phyloP scores from a whole-genome alignment of 2,888 invertebrate species.

The Mimas tiliae region DNA sequence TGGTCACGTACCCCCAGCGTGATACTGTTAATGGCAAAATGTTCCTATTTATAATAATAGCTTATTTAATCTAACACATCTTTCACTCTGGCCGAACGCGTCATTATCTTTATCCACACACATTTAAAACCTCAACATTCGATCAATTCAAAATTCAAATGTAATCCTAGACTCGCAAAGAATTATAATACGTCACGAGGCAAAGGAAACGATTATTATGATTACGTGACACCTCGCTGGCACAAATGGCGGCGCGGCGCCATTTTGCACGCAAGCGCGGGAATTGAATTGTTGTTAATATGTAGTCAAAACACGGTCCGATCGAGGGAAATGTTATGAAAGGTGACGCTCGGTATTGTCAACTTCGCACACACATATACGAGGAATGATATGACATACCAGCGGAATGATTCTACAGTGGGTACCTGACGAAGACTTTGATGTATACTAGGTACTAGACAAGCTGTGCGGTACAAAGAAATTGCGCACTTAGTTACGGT shows the following conservation, averaged over 20 bases:
- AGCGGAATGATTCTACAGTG: neutral
- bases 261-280: constrained; percentile 7
- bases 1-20: too few relatives aligned
- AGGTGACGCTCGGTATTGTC: constrained; percentile 11
- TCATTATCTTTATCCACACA: neutral
- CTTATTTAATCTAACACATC: too few relatives aligned
- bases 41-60: too few relatives aligned
- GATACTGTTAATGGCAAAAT: too few relatives aligned
- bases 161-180: neutral
- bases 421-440: too few relatives aligned
- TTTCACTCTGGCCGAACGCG: neutral
- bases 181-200: constrained; percentile 11
- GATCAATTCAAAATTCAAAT: constrained; percentile 1
- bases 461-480: too few relatives aligned
- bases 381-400: neutral
- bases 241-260: neutral
- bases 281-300: constrained; percentile 6
- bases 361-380: constrained; percentile 5
- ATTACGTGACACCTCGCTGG: constrained; percentile 15
- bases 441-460: too few relatives aligned
- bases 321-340: neutral
- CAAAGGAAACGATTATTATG: constrained; percentile 15
- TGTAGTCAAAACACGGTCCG: constrained; percentile 14
- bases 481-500: too few relatives aligned
- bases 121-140: neutral